phyloP scores from a whole-genome alignment of 2,797 vertebrate species.

The Anguilla anguilla region DNA sequence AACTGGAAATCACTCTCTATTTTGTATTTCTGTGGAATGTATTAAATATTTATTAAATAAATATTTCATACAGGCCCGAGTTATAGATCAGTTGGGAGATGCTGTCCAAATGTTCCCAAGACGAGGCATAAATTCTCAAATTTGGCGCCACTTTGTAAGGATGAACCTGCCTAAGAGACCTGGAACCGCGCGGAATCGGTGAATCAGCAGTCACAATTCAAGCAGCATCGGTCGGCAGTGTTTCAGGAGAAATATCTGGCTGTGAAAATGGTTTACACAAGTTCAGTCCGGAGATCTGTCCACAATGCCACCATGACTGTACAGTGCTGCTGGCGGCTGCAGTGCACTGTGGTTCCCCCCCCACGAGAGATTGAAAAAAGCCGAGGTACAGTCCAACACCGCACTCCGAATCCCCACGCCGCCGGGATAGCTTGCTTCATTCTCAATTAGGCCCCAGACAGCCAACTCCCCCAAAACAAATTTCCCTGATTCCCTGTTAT shows the following conservation, averaged over 20 bases:
- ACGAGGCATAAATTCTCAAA: not conserved
- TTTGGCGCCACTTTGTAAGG: not conserved
- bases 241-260: not conserved
- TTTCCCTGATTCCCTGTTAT: slow-evolving; percentile 30
- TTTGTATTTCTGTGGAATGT: not conserved
- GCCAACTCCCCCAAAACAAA: slow-evolving; percentile 32
- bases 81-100: not conserved
- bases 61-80: not conserved
- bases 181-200: not conserved
- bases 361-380: not conserved
- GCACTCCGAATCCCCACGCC: slow-evolving; percentile 20
- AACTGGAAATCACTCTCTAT: not conserved
- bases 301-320: not conserved
- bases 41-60: not conserved
- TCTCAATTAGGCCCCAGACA: slow-evolving; percentile 29
- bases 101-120: not conserved
- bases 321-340: not conserved
- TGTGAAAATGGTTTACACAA: not conserved
- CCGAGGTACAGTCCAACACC: slow-evolving; percentile 8
- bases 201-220: not conserved
- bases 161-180: not conserved
- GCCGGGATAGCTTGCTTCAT: slow-evolving; percentile 24
- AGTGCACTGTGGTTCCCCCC: not conserved
- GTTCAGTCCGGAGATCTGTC: not conserved
- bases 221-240: not conserved